phyloP scores from a whole-genome alignment of 53 echinoderm and acorn worm species.

The Henricia sp. region DNA sequence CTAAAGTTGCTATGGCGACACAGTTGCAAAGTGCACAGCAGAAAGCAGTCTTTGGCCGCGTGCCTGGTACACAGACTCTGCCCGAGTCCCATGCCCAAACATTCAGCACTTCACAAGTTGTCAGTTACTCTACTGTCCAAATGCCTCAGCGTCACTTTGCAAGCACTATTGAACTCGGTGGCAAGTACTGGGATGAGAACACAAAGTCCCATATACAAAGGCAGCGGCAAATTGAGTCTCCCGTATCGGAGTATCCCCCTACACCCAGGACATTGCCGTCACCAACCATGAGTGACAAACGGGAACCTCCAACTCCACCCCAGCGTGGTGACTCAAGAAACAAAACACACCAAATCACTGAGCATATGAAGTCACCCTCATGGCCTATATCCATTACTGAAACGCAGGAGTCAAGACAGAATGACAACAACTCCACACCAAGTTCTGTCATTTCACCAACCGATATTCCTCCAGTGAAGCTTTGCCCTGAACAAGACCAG shows the following conservation, averaged over 20 bases:
- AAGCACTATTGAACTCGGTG: slow-evolving; percentile 67
- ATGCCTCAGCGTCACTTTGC: slow-evolving; percentile 87
- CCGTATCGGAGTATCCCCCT: slow-evolving; percentile 17
- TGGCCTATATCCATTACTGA: slow-evolving; percentile 72
- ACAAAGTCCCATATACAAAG: background rate
- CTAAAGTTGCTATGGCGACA: slow-evolving; percentile 79
- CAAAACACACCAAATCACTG: slow-evolving; percentile 73
- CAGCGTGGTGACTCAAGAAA: slow-evolving; percentile 79
- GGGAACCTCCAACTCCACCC: slow-evolving; percentile 78
- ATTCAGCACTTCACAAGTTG: slow-evolving; percentile 70
- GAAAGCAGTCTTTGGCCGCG: slow-evolving; percentile 67
- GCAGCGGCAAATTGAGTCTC: background rate
- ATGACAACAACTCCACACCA: slow-evolving; percentile 67
- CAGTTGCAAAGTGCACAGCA: slow-evolving; percentile 77
- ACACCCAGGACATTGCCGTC: slow-evolving; percentile 6
- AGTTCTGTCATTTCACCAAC: slow-evolving; percentile 71
- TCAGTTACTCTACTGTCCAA: slow-evolving; percentile 73
- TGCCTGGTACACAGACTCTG: slow-evolving; percentile 33
- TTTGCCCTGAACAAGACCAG: slow-evolving; percentile 65
- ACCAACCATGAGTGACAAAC: slow-evolving; percentile 52
- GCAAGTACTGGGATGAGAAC: slow-evolving; percentile 23
- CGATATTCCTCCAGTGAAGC: slow-evolving; percentile 82
- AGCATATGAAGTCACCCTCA: slow-evolving; percentile 80
- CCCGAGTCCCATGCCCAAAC: slow-evolving; percentile 31
- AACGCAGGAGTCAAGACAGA: slow-evolving; percentile 53